These are phyloP conservation scores for Petrolisthes manimaculis DNA, from an alignment of 2,888 invertebrate species.

Conservation along the genomic window DNA sequence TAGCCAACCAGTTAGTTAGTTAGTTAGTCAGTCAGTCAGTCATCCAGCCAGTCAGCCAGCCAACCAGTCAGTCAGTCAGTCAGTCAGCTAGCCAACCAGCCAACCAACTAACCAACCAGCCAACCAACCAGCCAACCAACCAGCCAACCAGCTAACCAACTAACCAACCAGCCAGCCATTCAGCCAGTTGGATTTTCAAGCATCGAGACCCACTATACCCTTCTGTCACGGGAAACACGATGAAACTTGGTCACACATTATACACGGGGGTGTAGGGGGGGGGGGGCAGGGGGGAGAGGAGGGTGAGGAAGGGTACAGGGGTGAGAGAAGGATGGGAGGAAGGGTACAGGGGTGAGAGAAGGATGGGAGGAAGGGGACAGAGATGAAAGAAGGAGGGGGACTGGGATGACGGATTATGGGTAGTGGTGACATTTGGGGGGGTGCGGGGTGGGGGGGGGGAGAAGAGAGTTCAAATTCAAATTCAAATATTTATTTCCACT, in stretches of 20 bases:
- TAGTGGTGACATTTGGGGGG: background rate
- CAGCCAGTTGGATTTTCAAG: too few species aligned
- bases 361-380: background rate
- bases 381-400: background rate
- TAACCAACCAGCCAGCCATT: too few species aligned
- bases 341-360: background rate
- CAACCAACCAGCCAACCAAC: too few species aligned
- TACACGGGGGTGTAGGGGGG: background rate
- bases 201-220: too few species aligned
- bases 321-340: background rate
- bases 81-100: too few species aligned
- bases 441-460: background rate
- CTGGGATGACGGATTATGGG: background rate
- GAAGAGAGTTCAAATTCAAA: too few species aligned
- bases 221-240: background rate
- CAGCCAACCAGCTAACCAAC: too few species aligned
- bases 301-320: slow-evolving; percentile 11
- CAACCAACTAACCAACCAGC: too few species aligned
- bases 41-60: background rate
- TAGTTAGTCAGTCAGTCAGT: background rate
- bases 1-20: background rate
- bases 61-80: background rate
- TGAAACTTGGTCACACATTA: background rate
- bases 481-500: too few species aligned
- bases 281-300: background rate